Percentiles rank a stretch among this genome's conserved stretches.
Evolutionary conservation across 2,888 invertebrate genomes (phyloP).

Genomic region (Oscheius myriophilus): DNA sequence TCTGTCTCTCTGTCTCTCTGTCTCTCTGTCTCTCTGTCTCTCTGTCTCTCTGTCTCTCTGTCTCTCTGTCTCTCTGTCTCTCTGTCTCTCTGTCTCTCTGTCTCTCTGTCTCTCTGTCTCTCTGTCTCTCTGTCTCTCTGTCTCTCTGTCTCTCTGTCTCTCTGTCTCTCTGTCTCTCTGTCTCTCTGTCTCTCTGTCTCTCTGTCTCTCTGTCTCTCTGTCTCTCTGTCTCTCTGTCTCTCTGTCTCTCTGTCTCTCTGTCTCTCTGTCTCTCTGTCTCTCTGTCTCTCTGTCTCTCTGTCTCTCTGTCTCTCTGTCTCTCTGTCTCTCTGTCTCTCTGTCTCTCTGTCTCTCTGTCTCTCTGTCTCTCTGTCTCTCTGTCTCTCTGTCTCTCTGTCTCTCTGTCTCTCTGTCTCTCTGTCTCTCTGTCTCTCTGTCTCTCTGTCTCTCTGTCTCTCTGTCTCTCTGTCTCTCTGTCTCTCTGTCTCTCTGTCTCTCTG

Average conservation of each 20-base stretch:
- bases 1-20: slow-evolving; percentile 20
- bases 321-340: neutral
- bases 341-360: neutral
- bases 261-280: slow-evolving; percentile 16
- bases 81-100: slow-evolving; percentile 8
- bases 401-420: neutral
- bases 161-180: neutral
- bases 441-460: slow-evolving; percentile 20
- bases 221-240: neutral
- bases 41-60: neutral
- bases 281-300: slow-evolving; percentile 18
- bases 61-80: neutral
- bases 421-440: too few relatives aligned
- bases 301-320: neutral
- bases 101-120: slow-evolving; percentile 22
- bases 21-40: slow-evolving; percentile 14
- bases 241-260: too few relatives aligned
- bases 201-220: slow-evolving; percentile 10
- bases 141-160: neutral
- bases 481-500: neutral
- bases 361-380: slow-evolving; percentile 23
- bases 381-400: slow-evolving; percentile 2
- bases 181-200: slow-evolving; percentile 22
- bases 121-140: neutral
- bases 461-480: slow-evolving; percentile 14